These are phyloP conservation scores for Calcarius ornatus DNA, from an alignment of 2,113 vertebrate genomes.

Conservation along the genomic window DNA sequence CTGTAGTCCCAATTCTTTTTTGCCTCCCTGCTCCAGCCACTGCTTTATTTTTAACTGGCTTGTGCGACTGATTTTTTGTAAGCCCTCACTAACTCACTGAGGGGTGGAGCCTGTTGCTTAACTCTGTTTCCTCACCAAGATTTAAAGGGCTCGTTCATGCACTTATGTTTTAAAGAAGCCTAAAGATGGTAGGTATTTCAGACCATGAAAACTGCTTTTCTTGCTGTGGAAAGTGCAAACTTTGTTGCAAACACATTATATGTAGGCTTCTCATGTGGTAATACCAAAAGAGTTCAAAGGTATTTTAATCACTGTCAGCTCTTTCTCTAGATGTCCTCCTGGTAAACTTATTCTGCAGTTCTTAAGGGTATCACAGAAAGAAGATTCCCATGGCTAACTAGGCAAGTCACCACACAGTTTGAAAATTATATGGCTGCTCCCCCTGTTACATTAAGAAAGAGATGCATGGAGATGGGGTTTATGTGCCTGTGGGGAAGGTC, in stretches of 20 bases:
- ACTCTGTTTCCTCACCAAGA: not conserved
- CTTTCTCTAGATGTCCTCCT: not conserved
- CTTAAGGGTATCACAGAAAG: not conserved
- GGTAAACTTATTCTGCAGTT: not conserved
- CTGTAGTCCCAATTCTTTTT: not conserved
- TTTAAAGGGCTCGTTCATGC: not conserved
- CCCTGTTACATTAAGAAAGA: not conserved
- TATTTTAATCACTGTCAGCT: not conserved
- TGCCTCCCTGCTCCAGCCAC: not conserved
- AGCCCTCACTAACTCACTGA: not conserved
- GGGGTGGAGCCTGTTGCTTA: not conserved
- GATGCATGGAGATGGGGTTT: not conserved
- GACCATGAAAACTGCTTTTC: not conserved
- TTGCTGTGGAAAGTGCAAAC: not conserved
- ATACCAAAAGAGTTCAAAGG: not conserved
- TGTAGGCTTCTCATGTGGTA: not conserved
- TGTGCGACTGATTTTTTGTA: not conserved
- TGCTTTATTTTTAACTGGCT: slow-evolving; percentile 1
- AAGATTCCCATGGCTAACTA: not conserved
- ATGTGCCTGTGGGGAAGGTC: not conserved
- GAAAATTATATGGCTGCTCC: not conserved
- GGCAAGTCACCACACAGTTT: not conserved
- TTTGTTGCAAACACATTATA: not conserved
- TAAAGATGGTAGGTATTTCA: not conserved
- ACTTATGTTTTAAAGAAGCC: not conserved